Conservation (phyloP, 1,140 invertebrate genomes). For the Trichonephila inaurata region DNA sequence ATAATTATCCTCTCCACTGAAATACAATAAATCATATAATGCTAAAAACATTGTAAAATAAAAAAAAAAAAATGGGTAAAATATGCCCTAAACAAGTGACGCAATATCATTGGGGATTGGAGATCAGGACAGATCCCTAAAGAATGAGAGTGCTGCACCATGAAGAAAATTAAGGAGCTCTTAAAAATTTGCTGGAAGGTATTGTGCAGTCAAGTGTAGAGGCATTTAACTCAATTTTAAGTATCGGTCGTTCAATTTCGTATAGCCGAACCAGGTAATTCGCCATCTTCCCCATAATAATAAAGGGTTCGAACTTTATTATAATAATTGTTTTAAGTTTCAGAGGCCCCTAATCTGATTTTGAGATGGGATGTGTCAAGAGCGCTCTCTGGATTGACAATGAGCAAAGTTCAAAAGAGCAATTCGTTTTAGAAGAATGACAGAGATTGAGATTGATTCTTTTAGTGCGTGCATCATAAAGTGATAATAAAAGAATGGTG, state of each 20-base stretch:
- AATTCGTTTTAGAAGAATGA: not conserved
- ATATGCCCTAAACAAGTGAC: not conserved
- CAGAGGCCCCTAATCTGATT: not conserved
- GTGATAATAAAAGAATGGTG: no score
- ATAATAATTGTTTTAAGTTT: slow-evolving; percentile 8
- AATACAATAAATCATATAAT: not conserved
- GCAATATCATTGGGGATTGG: not conserved
- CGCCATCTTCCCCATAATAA: not conserved
- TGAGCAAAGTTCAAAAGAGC: not conserved
- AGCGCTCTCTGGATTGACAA: not conserved
- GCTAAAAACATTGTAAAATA: not conserved
- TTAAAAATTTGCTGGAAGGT: not conserved
- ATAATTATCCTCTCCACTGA: not conserved
- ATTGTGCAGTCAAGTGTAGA: not conserved
- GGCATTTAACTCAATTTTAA: not conserved
- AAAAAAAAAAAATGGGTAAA: not conserved
- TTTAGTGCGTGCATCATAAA: no score
- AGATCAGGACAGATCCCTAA: not conserved
- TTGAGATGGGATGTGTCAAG: not conserved
- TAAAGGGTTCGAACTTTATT: not conserved
- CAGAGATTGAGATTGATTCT: not conserved
- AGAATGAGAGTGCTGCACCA: not conserved
- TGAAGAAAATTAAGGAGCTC: not conserved
- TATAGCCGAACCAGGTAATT: not conserved
- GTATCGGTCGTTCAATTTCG: not conserved